phyloP scores from a whole-genome alignment of 1,140 invertebrate species.

The Bombus vancouverensis region DNA sequence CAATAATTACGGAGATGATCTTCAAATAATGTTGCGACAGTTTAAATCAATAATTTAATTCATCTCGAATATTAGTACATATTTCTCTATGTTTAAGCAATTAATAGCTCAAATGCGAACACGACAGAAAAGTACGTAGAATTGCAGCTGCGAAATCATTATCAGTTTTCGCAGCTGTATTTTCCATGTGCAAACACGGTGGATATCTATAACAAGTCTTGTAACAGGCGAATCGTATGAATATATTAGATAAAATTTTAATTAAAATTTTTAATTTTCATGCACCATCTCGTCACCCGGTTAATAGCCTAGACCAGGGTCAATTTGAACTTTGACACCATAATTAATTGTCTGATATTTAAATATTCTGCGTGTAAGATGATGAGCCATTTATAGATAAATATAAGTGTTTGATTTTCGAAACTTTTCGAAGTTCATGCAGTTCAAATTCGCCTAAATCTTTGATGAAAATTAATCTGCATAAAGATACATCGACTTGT shows the following conservation, averaged over 20 bases:
- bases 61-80: background rate
- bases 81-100: background rate
- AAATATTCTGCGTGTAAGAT: background rate
- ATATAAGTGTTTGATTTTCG: no score
- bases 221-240: background rate
- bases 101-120: background rate
- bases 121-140: no score
- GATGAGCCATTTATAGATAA: background rate
- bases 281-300: background rate
- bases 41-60: background rate
- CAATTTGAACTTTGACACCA: background rate
- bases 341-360: background rate
- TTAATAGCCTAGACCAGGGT: background rate
- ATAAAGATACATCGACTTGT: background rate
- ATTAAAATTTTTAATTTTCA: slow-evolving; percentile 8
- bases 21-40: background rate
- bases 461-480: background rate
- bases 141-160: background rate
- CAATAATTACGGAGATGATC: background rate
- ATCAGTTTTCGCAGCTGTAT: background rate
- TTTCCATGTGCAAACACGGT: background rate
- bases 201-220: background rate
- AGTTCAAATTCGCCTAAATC: background rate
- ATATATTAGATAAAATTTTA: slow-evolving; percentile 16
- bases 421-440: background rate